A percentile compares a stretch with the other conserved stretches of the same genome.
Conservation (phyloP, 2,113 vertebrate species). For the Tyrannus savana region DNA sequence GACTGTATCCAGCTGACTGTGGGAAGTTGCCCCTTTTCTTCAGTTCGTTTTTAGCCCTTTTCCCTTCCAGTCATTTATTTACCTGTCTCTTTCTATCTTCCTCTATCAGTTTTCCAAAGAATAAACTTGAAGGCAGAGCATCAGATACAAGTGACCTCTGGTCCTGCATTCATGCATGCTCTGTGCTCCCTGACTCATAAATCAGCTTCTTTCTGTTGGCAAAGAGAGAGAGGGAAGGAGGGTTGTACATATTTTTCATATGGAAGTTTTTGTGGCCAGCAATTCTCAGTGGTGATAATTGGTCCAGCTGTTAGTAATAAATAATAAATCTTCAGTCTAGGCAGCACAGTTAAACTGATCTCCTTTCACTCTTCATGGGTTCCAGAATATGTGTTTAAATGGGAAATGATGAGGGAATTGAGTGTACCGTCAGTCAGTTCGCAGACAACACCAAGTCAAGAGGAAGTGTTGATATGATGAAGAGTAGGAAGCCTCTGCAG, state of each 20-base stretch:
- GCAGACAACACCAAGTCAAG: rapidly evolving
- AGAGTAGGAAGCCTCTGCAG: not conserved
- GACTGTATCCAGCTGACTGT: not conserved
- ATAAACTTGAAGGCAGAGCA: not conserved
- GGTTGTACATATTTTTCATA: not conserved
- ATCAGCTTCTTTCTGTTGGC: not conserved
- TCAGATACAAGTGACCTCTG: not conserved
- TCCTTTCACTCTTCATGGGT: not conserved
- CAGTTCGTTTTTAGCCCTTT: not conserved
- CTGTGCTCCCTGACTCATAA: not conserved
- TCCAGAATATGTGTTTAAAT: not conserved
- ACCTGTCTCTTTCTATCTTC: not conserved
- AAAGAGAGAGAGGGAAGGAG: not conserved
- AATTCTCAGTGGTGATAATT: conserved; percentile 1
- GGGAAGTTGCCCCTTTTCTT: not conserved
- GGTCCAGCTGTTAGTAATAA: conserved; percentile 15
- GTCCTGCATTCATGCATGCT: not conserved
- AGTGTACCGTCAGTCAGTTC: rapidly evolving
- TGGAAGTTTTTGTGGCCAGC: not conserved
- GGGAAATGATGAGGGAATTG: not conserved
- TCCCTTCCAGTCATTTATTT: not conserved
- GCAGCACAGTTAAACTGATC: not conserved
- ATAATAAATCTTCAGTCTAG: not conserved
- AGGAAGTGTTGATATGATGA: not conserved
- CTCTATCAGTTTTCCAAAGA: not conserved